Evolutionary conservation across 2,888 invertebrate species (phyloP), one percentile per base, ranked within the genome.

Genomic region (Cephus runcator): DNA sequence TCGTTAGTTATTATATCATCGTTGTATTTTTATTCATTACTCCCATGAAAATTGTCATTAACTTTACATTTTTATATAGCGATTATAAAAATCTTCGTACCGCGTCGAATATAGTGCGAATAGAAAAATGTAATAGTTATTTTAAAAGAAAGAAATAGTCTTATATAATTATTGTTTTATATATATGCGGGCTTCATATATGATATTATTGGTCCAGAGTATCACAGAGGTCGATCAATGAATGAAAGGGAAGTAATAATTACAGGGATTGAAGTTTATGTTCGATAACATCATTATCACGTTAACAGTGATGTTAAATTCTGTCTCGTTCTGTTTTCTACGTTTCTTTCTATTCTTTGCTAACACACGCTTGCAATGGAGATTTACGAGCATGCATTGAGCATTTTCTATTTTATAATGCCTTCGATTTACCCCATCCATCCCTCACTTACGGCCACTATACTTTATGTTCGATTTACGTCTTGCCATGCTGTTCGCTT

Each of bases 351-450:
- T 56, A 9, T 2, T 23, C 40, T 56, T 56, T 23, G 23, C 9
- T 6, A 56, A 23, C 40, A 9, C 23, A 23, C 23, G 40, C 23
- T 56, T 56, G 23, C 40, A 56, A 56, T 82, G 83, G 83, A 82
- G 79, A 79, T 84, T 85, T 84, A 82, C 80, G 82, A 76, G 71
- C 69, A 56, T 56, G 40, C 40, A 56, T 56, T 78, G 81, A 80
- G 81, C 83, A 82, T 84, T 83, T 86, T 85, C 85, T 85, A 85
- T 86, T 86, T 85, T 84, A 83, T 82, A 83, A 82, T 86, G n/a
- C 4, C 12, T 33, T 35, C 40, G 11, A 23, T 15, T 75, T 3
- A 30, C 31, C 36, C 23, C 68, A 31, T 68, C 15, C 35, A 73
- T 56, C 40, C 12, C 34, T 23, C 23, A 40, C 40, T 40, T 15